Evolutionary conservation across 1,140 invertebrate species (phyloP).

Genomic region (Yoshiicerus persimilis): DNA sequence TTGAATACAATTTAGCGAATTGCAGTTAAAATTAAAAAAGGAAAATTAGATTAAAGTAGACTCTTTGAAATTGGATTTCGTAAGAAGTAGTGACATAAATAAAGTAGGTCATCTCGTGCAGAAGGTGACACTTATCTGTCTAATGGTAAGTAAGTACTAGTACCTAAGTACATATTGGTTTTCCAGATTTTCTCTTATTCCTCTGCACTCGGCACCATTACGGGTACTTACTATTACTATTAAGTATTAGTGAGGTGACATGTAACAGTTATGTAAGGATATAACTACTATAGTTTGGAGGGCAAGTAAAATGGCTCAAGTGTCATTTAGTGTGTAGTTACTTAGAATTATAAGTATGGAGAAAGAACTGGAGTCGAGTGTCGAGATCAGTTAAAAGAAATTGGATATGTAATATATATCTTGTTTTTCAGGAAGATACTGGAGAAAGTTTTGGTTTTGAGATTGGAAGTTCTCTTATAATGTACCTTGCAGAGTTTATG

Average conservation of each 20-base stretch:
- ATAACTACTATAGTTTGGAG: neutral
- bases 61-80: too few species aligned
- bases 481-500: neutral
- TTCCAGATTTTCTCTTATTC: neutral
- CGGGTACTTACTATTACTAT: neutral
- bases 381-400: constrained; percentile 20
- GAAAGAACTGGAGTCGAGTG: neutral
- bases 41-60: too few species aligned
- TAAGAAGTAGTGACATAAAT: too few species aligned
- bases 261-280: neutral
- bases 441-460: neutral
- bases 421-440: neutral
- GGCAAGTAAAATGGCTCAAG: neutral
- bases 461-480: neutral
- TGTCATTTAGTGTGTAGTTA: neutral
- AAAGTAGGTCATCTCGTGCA: too few species aligned
- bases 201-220: neutral
- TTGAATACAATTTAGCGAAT: too few species aligned
- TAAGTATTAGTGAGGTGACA: neutral
- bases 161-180: neutral
- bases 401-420: neutral
- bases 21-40: too few species aligned
- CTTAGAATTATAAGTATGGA: neutral
- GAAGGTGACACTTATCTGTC: too few species aligned
- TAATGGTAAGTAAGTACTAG: too few species aligned